Conservation (phyloP, 2,113 vertebrate species). For the Eulacestoma nigropectus region DNA sequence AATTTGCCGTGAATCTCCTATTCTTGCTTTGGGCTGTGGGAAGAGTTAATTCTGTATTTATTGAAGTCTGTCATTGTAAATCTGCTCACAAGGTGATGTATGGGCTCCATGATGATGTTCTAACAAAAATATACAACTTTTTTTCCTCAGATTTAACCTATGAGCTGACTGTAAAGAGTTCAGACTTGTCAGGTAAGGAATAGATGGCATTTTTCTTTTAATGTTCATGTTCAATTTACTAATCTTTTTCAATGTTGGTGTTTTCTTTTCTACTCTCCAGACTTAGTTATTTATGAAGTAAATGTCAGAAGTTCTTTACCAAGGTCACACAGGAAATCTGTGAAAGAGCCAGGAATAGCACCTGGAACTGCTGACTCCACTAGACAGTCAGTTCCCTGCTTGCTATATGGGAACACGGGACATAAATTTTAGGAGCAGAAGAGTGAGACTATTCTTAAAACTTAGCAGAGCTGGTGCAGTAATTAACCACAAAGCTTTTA, state of each 20-base stretch:
- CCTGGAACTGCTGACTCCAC: background rate
- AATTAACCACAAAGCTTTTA: background rate
- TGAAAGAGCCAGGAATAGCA: background rate
- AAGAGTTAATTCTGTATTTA: background rate
- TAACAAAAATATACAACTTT: background rate
- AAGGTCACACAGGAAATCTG: background rate
- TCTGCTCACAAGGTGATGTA: background rate
- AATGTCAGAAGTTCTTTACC: background rate
- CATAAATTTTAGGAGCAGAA: background rate
- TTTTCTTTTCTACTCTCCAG: background rate
- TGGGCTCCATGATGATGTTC: background rate
- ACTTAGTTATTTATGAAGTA: background rate
- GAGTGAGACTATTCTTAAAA: background rate
- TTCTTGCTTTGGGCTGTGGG: background rate
- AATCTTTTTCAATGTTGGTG: background rate
- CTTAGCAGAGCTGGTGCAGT: background rate
- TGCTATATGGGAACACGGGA: background rate
- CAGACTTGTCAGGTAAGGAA: conserved; percentile 86
- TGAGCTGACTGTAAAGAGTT: conserved; percentile 89
- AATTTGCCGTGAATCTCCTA: background rate
- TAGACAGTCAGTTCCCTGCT: background rate
- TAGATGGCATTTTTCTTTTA: background rate
- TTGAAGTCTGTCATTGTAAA: background rate
- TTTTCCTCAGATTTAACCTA: conserved; percentile 87
- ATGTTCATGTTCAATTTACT: background rate